Conservation (phyloP, 2,113 vertebrate genomes). For the Myotis davidii region DNA sequence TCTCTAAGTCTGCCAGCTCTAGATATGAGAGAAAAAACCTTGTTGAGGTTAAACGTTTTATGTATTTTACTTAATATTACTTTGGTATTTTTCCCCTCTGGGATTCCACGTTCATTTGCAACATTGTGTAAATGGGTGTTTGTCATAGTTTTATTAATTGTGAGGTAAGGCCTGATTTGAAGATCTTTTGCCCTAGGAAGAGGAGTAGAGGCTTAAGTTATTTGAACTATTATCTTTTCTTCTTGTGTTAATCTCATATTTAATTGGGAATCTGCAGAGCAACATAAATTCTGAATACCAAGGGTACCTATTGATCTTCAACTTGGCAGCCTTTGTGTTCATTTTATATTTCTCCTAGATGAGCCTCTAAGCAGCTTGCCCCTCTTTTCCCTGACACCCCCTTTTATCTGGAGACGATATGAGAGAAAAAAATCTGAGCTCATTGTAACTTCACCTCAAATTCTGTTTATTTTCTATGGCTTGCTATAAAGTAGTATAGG, state of each 20-base stretch:
- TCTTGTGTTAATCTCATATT: neutral
- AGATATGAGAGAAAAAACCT: neutral
- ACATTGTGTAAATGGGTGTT: neutral
- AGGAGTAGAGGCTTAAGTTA: neutral
- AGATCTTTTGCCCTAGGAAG: constrained; percentile 17
- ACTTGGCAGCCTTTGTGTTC: neutral
- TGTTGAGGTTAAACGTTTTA: constrained; percentile 21
- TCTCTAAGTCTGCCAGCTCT: neutral
- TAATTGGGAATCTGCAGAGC: neutral
- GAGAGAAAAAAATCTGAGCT: constrained; percentile 8
- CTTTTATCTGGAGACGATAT: neutral
- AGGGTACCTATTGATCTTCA: neutral
- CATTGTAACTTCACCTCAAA: neutral
- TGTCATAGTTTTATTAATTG: constrained; percentile 17
- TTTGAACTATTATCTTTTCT: neutral
- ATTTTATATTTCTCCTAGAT: neutral
- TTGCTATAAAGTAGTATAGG: neutral
- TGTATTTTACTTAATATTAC: constrained; percentile 24
- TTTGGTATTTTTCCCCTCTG: neutral
- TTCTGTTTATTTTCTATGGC: neutral
- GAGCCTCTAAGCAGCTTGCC: neutral
- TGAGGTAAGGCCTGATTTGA: neutral
- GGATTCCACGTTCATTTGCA: neutral
- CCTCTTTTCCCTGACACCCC: neutral
- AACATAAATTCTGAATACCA: neutral